A percentile compares a stretch with the other conserved stretches of the same genome.
Evolutionary conservation across 2,113 vertebrate species (phyloP).

Genomic region (Brienomyrus brachyistius): DNA sequence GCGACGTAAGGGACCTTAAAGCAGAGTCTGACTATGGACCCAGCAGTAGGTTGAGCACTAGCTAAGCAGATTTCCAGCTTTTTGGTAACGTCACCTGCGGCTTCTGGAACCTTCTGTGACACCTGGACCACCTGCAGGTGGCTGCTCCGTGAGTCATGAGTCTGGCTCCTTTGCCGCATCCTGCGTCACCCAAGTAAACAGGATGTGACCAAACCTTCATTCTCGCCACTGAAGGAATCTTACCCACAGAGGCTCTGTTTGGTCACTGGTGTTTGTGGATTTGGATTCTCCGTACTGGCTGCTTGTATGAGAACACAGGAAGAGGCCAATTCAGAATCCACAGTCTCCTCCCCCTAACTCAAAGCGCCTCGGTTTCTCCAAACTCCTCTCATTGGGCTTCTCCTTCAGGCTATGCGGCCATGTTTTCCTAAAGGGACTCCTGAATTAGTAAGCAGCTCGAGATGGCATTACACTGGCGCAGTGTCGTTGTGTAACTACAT

Average conservation of each 20-base stretch:
- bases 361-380: neutral
- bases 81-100: neutral
- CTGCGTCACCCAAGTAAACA: neutral
- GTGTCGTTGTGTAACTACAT: neutral
- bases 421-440: neutral
- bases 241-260: neutral
- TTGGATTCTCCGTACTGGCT: neutral
- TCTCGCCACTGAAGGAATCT: neutral
- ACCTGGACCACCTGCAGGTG: neutral
- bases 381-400: neutral
- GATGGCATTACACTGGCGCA: neutral
- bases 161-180: neutral
- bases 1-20: neutral
- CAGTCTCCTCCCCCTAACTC: neutral
- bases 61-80: neutral
- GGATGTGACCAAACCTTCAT: neutral
- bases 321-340: neutral
- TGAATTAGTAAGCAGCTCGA: neutral
- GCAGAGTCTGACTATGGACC: neutral
- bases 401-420: neutral
- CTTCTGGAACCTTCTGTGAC: neutral
- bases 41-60: neutral
- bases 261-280: neutral
- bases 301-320: neutral
- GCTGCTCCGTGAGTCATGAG: neutral